Evolutionary conservation across 2,888 invertebrate species (phyloP).

Genomic region (Itoplectis maculator): DNA sequence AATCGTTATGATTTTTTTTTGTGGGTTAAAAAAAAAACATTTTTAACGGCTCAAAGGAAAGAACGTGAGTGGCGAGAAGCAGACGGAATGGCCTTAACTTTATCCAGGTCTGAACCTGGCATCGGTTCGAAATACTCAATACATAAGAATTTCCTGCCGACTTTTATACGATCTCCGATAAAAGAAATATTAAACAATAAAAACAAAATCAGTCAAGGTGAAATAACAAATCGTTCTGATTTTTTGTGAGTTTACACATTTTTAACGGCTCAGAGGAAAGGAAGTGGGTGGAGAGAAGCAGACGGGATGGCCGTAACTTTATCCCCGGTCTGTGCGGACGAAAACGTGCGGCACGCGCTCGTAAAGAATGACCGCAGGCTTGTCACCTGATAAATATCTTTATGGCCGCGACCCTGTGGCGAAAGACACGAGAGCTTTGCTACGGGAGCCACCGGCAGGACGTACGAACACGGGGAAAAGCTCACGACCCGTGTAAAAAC

Average conservation of each 20-base stretch:
- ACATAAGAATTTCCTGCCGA: no score
- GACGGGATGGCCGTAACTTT: slow-evolving; percentile 31
- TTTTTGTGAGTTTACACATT: not conserved
- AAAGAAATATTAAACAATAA: no score
- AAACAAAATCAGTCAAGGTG: no score
- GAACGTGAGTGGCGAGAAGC: not conserved
- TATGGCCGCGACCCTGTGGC: slow-evolving; percentile 70
- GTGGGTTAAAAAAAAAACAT: not conserved
- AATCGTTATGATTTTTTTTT: no score
- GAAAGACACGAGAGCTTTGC: slow-evolving; percentile 58
- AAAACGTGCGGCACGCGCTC: slow-evolving; percentile 61
- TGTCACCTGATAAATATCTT: slow-evolving; percentile 81
- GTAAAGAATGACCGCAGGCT: slow-evolving; percentile 76
- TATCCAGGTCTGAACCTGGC: slow-evolving; percentile 35
- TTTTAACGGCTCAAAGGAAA: not conserved
- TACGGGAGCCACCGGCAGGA: slow-evolving; percentile 22
- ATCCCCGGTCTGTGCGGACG: slow-evolving; percentile 40
- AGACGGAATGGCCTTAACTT: slow-evolving; percentile 31
- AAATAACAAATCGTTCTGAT: no score
- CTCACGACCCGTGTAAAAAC: slow-evolving; percentile 79
- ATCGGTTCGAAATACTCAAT: no score
- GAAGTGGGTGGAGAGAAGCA: not conserved
- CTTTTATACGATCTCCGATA: no score
- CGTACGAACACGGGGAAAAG: slow-evolving; percentile 61
- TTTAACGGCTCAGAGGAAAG: not conserved